Evolutionary conservation across 2,797 vertebrate genomes (phyloP).

Genomic region (Myotis planiceps): DNA sequence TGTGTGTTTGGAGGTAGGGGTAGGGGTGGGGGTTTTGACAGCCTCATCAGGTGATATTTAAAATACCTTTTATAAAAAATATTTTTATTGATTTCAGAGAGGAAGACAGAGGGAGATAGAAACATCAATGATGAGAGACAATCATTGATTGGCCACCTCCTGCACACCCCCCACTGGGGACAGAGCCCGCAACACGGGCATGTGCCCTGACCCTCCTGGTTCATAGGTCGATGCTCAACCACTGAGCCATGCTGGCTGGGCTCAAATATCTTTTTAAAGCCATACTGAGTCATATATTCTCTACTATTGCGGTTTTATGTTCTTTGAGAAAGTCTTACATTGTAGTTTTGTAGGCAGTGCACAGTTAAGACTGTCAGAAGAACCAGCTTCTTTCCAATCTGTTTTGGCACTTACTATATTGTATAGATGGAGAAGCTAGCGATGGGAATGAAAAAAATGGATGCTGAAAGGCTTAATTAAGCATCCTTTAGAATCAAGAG

Average conservation of each 20-base stretch:
- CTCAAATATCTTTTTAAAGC: not conserved
- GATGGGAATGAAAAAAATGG: not conserved
- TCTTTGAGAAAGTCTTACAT: not conserved
- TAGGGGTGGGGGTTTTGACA: not conserved
- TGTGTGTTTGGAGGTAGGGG: not conserved
- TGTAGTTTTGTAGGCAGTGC: not conserved
- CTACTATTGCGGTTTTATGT: not conserved
- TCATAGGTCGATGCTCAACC: too few species aligned
- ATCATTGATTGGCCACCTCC: too few species aligned
- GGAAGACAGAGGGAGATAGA: too few species aligned
- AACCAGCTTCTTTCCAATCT: not conserved
- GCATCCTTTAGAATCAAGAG: constrained; percentile 40
- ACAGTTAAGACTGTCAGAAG: not conserved
- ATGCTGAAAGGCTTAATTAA: not conserved
- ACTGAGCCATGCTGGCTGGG: too few species aligned
- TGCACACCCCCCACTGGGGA: too few species aligned
- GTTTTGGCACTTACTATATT: not conserved
- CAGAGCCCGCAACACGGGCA: too few species aligned
- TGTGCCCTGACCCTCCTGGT: too few species aligned
- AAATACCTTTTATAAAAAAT: not conserved
- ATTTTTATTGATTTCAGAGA: too few species aligned
- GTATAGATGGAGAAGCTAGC: not conserved
- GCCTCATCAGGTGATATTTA: not conserved
- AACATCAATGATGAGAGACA: too few species aligned
- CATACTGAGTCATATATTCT: not conserved